Evolutionary conservation across 2,113 vertebrate species (phyloP).

Genomic region (Paradoxurus hermaphroditus): DNA sequence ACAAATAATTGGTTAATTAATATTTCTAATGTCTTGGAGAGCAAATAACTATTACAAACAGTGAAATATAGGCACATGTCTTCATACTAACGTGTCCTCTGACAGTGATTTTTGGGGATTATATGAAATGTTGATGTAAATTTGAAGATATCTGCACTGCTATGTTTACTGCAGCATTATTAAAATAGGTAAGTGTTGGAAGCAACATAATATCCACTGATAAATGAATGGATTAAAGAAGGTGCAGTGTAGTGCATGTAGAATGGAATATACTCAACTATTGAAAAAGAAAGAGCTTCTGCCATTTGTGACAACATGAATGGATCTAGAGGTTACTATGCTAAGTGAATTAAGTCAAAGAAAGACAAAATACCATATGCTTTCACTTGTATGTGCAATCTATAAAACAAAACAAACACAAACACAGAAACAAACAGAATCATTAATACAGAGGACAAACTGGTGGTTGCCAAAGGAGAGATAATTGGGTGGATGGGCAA

Average conservation of each 20-base stretch:
- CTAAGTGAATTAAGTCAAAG: background rate
- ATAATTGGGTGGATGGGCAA: background rate
- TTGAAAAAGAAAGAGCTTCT: background rate
- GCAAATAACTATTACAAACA: background rate
- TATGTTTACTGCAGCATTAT: background rate
- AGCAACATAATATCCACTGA: background rate
- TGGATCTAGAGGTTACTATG: background rate
- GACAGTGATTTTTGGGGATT: background rate
- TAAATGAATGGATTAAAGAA: background rate
- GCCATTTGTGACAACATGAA: background rate
- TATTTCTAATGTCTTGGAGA: background rate
- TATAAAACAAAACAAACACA: background rate
- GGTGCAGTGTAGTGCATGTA: background rate
- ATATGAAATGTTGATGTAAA: background rate
- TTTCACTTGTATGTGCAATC: background rate
- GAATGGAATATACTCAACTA: background rate
- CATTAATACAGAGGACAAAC: background rate
- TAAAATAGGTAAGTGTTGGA: background rate
- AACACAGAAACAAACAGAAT: background rate
- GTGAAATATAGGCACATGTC: background rate
- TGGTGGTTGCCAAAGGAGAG: background rate
- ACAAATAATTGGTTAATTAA: background rate
- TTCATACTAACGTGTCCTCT: background rate
- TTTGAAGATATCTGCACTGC: background rate
- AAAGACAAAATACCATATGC: background rate